These are phyloP conservation scores for Pectinophora gossypiella DNA, from an alignment of 1,140 invertebrate species.

Conservation along the genomic window DNA sequence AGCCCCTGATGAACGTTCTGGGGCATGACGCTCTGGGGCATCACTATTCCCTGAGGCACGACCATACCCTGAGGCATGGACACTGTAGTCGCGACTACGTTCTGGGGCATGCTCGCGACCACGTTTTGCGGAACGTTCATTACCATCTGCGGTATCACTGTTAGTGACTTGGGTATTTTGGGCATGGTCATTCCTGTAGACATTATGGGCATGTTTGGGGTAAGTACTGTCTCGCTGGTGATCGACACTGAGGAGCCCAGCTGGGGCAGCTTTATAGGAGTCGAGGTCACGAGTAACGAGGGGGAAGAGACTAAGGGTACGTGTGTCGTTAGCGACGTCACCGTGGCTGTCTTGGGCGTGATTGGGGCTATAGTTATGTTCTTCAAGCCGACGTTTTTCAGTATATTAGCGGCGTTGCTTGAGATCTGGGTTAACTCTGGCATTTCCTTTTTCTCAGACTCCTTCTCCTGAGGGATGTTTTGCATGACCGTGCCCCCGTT, in stretches of 20 bases:
- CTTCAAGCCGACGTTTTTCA: conserved; percentile 68
- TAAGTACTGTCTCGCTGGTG: conserved; percentile 33
- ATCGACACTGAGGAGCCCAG: conserved; percentile 44
- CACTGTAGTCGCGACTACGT: too few relatives aligned
- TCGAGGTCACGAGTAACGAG: conserved; percentile 32
- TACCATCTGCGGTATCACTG: conserved; percentile 82
- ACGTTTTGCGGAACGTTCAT: conserved; percentile 51
- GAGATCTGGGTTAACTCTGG: conserved; percentile 35
- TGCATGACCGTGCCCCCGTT: conserved; percentile 49
- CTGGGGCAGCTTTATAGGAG: conserved; percentile 43
- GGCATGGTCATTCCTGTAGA: conserved; percentile 68
- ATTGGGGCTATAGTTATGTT: conserved; percentile 72
- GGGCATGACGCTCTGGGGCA: neutral
- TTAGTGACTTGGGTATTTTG: conserved; percentile 85
- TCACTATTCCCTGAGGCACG: conserved; percentile 1
- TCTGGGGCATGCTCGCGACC: conserved; percentile 7
- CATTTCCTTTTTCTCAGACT: conserved; percentile 27
- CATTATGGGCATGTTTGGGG: conserved; percentile 23
- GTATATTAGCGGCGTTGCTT: conserved; percentile 52
- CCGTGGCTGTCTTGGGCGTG: conserved; percentile 47
- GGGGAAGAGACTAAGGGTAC: conserved; percentile 30
- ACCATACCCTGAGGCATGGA: neutral
- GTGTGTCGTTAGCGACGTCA: conserved; percentile 41
- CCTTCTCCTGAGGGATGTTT: conserved; percentile 34
- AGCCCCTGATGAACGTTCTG: neutral